Evolutionary conservation across 2,888 invertebrate species (phyloP), one percentile per base, ranked within the genome.

Genomic region (Melinopterus prodromus): DNA sequence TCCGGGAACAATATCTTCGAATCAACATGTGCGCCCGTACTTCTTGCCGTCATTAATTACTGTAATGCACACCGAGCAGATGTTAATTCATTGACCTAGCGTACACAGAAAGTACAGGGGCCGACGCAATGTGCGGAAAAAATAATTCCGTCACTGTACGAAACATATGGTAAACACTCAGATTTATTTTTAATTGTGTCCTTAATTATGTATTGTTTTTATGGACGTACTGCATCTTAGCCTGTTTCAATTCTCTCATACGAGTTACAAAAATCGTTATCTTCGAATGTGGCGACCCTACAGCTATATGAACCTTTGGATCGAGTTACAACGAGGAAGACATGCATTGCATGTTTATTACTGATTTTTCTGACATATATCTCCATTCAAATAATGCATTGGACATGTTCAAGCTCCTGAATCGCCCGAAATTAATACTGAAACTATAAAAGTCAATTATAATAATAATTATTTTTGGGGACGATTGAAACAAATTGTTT

Each of bases 141-240:
- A 78, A 75, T 75, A 70, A 16, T n/a, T 37, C 76, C 77, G 77
- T 71, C 77, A 53, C 77, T 76, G 70, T 74, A 35, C 53, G 69
- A 70, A 77, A 84, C 83, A 84, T 82, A 79, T 84, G 83, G 83
- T 81, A 82, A 78, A 83, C 83, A 82, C 83, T 81, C 84, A 83
- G 84, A 84, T 84, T 84, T 84, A 84, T 84, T 84, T 84, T 84
- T 84, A 84, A 84, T 82, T 83, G 80, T 80, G 71, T 79, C 78
- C 79, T 53, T 53, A 77, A 80, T 79, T 80, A 74, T 75, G 36
- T 77, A 38, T 37, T 70, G 36, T 70, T 75, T 80, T 77, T 79
- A 77, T 70, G 72, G 26, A 26, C 26, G 26, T 26, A 26, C 26
- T 77, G 15, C 71, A 14, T 69, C 71, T 78, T 80, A 37, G 53